These are phyloP conservation scores for Hyposoter dolosus DNA, from an alignment of 2,888 invertebrate genomes.

Conservation along the genomic window DNA sequence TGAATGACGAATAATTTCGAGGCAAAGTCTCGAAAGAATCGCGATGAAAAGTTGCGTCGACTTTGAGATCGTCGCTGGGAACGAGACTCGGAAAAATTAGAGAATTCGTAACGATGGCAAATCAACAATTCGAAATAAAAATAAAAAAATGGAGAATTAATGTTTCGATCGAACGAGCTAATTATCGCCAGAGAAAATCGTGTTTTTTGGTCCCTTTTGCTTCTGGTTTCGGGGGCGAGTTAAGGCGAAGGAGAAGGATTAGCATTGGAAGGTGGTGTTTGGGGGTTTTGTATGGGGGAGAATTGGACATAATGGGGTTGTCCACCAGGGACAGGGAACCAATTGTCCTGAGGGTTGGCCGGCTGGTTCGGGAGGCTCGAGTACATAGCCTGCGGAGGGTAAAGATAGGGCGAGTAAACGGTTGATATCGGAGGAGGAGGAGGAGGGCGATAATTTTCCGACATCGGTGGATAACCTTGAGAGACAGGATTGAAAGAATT, in stretches of 20 bases:
- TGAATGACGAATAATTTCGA: too few relatives aligned
- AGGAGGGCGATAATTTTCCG: slow-evolving; percentile 63
- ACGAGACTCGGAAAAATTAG: too few relatives aligned
- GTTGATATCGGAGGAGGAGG: slow-evolving; percentile 70
- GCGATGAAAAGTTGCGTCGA: too few relatives aligned
- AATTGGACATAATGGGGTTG: slow-evolving; percentile 75
- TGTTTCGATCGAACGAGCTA: background rate
- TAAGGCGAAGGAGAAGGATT: slow-evolving; percentile 44
- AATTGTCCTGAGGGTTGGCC: slow-evolving; percentile 74
- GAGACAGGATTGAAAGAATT: slow-evolving; percentile 67
- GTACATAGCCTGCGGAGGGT: slow-evolving; percentile 73
- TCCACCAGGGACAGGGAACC: slow-evolving; percentile 75
- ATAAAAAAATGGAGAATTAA: background rate
- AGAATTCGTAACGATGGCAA: too few relatives aligned
- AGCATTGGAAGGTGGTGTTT: slow-evolving; percentile 45
- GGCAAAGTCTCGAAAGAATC: too few relatives aligned
- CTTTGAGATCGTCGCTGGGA: too few relatives aligned
- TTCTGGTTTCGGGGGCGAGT: background rate
- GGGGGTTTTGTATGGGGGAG: slow-evolving; percentile 64
- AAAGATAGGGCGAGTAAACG: slow-evolving; percentile 75
- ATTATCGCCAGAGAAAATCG: background rate
- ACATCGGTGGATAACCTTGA: slow-evolving; percentile 53
- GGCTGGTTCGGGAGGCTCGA: slow-evolving; percentile 66
- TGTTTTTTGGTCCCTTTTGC: background rate
- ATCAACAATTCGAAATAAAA: background rate